Base-by-base conservation (phyloP, 2,797 vertebrate genomes). In the Danio jaintianensis region DNA sequence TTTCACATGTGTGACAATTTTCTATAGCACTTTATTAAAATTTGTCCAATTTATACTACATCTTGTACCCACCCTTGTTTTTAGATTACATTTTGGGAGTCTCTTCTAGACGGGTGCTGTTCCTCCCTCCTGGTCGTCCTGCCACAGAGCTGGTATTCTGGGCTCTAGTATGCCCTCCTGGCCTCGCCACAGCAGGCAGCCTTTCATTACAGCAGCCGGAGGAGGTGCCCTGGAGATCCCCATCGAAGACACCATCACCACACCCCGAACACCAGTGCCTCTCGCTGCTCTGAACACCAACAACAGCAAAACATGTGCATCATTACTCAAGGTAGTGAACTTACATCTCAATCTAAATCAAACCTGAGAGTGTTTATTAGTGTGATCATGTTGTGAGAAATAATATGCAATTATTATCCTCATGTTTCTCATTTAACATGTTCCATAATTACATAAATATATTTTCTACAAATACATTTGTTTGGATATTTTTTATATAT, bases 151-250 rank as follows among this genome's bases (percentile, higher is more conserved):
- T 78, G 64, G 84, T 84, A 80, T 88, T 87, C 83, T 84, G 81
- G 81, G 83, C 73, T 82, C 64, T 62, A 85, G 62, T 63, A 52
- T 85, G 85, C 85, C 83, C 84, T 59, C 66, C 66, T 85, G 83
- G 83, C 82, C 74, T 80, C n/a, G 67, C 84, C 84, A 78, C 83
- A 86, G 75, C 63, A 69, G 71, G 83, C 82, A 83, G 80, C 75
- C 87, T 88, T 82, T 87, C 84, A 87, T 88, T 88, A 88, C 58
- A 47, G 68, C 50, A 62, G 64, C 77, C 56, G 75, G 84, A 69
- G 87, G 75, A 84, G 84, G 81, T 68, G 75, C 77, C 71, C 59
- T 66, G 77, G 56, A 75, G 78, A 85, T 83, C 84, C 81, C 84
- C 84, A 82, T 59, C 55, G 50, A 88, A 66, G 81, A 66, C 61